These are phyloP conservation scores for Ctenosaura bakeri DNA, from an alignment of 2,797 vertebrate genomes.

Conservation along the genomic window DNA sequence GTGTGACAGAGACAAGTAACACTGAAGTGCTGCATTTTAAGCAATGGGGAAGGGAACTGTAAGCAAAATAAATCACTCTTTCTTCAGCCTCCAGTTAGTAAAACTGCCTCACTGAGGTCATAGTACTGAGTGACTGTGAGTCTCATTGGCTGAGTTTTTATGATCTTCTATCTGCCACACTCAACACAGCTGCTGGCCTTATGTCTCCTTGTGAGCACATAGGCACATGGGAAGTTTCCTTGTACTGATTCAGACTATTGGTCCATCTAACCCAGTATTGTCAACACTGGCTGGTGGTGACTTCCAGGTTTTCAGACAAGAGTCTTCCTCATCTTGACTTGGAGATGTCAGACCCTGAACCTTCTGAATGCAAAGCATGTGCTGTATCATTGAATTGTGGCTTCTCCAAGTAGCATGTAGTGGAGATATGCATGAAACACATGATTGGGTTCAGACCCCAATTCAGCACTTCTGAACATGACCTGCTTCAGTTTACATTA, in stretches of 20 bases:
- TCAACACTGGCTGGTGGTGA: too few relatives aligned
- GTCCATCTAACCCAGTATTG: too few relatives aligned
- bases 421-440: neutral
- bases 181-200: constrained; percentile 16
- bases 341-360: too few relatives aligned
- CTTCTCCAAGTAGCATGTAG: neutral
- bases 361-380: too few relatives aligned
- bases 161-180: constrained; percentile 9
- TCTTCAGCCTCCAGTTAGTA: constrained; percentile 31
- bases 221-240: neutral
- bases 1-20: neutral
- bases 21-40: neutral
- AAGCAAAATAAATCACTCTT: constrained; percentile 26
- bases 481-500: neutral
- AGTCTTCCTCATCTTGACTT: too few relatives aligned
- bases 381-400: too few relatives aligned
- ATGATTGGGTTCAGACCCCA: neutral
- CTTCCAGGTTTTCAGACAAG: too few relatives aligned
- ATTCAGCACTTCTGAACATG: neutral
- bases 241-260: too few relatives aligned
- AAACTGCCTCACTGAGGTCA: constrained; percentile 32
- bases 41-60: neutral
- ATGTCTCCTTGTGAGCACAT: neutral
- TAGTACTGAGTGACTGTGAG: neutral
- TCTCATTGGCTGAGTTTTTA: constrained; percentile 24